Percentiles rank a stretch among this genome's conserved stretches.
Evolutionary conservation across 2,888 invertebrate species (phyloP).

Genomic region (Agrotis exclamationis): DNA sequence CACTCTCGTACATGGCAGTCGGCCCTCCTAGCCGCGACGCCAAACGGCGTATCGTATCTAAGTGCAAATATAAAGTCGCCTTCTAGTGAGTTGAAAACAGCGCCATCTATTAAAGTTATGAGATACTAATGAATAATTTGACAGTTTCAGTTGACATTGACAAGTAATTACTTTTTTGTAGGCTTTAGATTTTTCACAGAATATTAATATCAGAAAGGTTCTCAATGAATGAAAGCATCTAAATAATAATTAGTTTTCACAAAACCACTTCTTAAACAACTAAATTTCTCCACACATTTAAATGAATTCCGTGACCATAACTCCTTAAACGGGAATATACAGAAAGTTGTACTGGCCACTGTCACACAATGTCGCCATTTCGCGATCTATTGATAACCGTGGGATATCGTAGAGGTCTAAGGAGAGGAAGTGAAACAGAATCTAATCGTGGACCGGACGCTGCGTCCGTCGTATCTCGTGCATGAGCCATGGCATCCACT

Average conservation of each 20-base stretch:
- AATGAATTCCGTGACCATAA: slow-evolving; percentile 46
- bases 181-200: background rate
- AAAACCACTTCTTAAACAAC: slow-evolving; percentile 7
- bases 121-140: slow-evolving; percentile 38
- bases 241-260: background rate
- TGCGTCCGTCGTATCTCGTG: slow-evolving; percentile 55
- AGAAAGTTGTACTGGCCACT: slow-evolving; percentile 56
- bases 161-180: background rate
- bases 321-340: slow-evolving; percentile 41
- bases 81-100: slow-evolving; percentile 40
- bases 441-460: slow-evolving; percentile 63
- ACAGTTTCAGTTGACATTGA: background rate
- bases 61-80: slow-evolving; percentile 51
- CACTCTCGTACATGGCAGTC: background rate
- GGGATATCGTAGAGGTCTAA: slow-evolving; percentile 57
- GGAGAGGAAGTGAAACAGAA: slow-evolving; percentile 71
- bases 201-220: background rate
- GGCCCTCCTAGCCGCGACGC: slow-evolving; percentile 45
- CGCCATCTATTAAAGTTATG: slow-evolving; percentile 75
- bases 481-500: slow-evolving; percentile 63
- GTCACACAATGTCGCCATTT: slow-evolving; percentile 55
- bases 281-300: slow-evolving; percentile 45
- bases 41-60: background rate
- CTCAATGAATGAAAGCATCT: background rate
- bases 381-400: slow-evolving; percentile 69